Percentiles rank a stretch among this genome's conserved stretches.
These are phyloP conservation scores for Chiroxiphia lanceolata DNA, from an alignment of 2,797 vertebrate species.

Conservation along the genomic window DNA sequence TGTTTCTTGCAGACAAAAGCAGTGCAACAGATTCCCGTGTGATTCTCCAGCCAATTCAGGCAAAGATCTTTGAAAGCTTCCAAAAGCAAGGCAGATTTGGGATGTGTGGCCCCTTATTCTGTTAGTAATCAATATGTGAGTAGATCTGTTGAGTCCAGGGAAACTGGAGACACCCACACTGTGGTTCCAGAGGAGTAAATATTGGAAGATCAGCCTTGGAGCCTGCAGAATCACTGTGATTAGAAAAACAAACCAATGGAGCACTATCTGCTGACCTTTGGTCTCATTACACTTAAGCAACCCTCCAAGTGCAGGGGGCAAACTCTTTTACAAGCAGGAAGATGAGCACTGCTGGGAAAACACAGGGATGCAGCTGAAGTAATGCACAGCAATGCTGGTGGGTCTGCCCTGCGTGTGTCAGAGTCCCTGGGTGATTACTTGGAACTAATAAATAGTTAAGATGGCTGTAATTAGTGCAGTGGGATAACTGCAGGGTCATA, in stretches of 20 bases:
- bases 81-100: background rate
- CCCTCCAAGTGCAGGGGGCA: background rate
- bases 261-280: constrained; percentile 30
- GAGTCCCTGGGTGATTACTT: background rate
- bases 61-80: background rate
- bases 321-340: background rate
- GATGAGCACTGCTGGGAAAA: background rate
- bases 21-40: background rate
- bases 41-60: background rate
- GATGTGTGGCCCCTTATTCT: background rate
- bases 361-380: background rate
- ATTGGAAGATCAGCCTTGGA: background rate
- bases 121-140: background rate
- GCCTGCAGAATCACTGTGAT: background rate
- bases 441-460: background rate
- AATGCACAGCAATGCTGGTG: background rate
- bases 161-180: background rate
- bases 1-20: background rate
- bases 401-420: background rate
- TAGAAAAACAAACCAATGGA: constrained; percentile 2
- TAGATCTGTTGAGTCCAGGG: background rate
- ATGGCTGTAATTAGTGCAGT: background rate
- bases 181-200: background rate
- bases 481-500: background rate
- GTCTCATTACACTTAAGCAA: constrained; percentile 3